Evolutionary conservation across 2,797 vertebrate genomes (phyloP).

Genomic region (Lacerta bilineata): DNA sequence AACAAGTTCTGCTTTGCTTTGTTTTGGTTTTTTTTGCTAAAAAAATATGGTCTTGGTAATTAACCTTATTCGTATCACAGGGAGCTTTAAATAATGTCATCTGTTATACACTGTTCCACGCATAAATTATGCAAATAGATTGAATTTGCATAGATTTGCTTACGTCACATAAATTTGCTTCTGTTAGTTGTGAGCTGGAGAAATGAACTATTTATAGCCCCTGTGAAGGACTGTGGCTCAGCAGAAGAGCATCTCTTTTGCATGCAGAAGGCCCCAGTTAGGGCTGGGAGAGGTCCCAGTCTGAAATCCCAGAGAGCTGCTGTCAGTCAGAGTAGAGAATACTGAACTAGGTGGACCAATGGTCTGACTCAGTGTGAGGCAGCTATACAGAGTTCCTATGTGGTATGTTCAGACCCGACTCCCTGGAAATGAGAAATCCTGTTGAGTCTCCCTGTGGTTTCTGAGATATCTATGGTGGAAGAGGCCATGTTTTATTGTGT

Average conservation of each 20-base stretch:
- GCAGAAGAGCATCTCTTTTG: not conserved
- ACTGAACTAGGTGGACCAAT: not conserved
- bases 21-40: not conserved
- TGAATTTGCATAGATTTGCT: constrained; percentile 17
- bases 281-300: no score
- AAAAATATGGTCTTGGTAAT: not conserved
- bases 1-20: not conserved
- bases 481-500: no score
- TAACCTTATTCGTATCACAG: constrained; percentile 17
- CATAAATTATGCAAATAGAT: not conserved
- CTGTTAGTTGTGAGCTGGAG: not conserved
- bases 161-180: not conserved
- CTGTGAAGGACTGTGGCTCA: not conserved
- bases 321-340: not conserved
- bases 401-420: not conserved
- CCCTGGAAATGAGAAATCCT: not conserved
- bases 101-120: not conserved
- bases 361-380: not conserved
- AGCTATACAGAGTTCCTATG: not conserved
- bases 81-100: constrained; percentile 5
- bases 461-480: not conserved
- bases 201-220: not conserved
- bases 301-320: no score
- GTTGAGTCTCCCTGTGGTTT: not conserved
- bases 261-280: not conserved